These are phyloP conservation scores for Cygnus atratus DNA, from an alignment of 2,113 vertebrate species.

Conservation along the genomic window DNA sequence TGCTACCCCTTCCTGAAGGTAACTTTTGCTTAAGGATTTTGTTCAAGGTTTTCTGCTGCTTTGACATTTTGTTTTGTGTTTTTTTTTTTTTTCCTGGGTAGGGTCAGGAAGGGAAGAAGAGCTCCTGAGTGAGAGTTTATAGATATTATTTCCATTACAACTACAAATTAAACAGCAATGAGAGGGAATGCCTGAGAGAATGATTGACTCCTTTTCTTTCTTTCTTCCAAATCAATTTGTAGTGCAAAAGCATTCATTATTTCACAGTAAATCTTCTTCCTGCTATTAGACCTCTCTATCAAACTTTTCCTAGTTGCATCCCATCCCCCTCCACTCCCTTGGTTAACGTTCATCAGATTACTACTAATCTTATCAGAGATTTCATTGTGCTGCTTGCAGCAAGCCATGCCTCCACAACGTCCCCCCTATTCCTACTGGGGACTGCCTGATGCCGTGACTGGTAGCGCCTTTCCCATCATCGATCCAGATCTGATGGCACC, in stretches of 20 bases:
- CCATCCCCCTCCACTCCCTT: not conserved
- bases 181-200: not conserved
- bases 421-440: not conserved
- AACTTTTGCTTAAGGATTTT: not conserved
- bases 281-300: not conserved
- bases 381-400: not conserved
- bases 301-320: not conserved
- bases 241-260: not conserved
- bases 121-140: not conserved
- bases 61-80: not conserved
- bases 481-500: not conserved
- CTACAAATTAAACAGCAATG: not conserved
- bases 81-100: not conserved
- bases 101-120: not conserved
- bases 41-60: not conserved
- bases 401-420: not conserved
- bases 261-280: not conserved
- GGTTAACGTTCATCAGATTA: not conserved
- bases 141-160: slow-evolving; percentile 23
- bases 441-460: not conserved
- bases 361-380: not conserved
- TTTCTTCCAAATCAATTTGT: not conserved
- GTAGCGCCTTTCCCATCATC: not conserved
- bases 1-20: not conserved
- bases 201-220: not conserved